A percentile compares a stretch with the other conserved stretches of the same genome.
phyloP scores from a whole-genome alignment of 2,888 invertebrate species.

The Patella depressa region DNA sequence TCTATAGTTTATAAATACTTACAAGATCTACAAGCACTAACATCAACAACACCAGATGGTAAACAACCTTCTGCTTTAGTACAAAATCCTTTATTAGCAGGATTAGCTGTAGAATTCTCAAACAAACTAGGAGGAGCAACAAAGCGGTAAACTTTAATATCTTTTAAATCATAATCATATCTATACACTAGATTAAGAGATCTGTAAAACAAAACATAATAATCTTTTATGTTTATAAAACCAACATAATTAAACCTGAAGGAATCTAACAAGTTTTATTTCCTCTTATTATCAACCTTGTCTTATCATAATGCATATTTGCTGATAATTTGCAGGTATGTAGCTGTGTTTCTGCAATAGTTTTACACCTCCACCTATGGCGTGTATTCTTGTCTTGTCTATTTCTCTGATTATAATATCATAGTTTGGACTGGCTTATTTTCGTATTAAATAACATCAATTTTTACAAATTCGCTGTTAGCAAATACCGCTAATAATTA shows the following conservation, averaged over 20 bases:
- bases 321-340: not conserved
- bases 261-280: not conserved
- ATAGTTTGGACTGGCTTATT: too few species aligned
- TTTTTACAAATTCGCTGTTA: too few species aligned
- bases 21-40: slow-evolving; percentile 55
- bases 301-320: not conserved
- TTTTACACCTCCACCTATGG: too few species aligned
- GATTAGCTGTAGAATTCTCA: slow-evolving; percentile 48
- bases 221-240: slow-evolving; percentile 10
- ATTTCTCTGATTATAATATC: too few species aligned
- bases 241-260: too few species aligned
- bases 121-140: slow-evolving; percentile 51
- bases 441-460: too few species aligned
- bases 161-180: slow-evolving; percentile 39
- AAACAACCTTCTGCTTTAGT: slow-evolving; percentile 52
- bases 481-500: too few species aligned
- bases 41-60: slow-evolving; percentile 61
- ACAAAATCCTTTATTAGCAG: slow-evolving; percentile 66
- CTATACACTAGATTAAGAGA: slow-evolving; percentile 53
- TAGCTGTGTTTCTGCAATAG: too few species aligned
- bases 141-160: slow-evolving; percentile 54
- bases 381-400: too few species aligned
- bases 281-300: not conserved
- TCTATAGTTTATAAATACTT: slow-evolving; percentile 14
- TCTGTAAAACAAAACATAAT: slow-evolving; percentile 40